Base-by-base conservation (phyloP, 2,113 vertebrate species). In the Pitta sordida region DNA sequence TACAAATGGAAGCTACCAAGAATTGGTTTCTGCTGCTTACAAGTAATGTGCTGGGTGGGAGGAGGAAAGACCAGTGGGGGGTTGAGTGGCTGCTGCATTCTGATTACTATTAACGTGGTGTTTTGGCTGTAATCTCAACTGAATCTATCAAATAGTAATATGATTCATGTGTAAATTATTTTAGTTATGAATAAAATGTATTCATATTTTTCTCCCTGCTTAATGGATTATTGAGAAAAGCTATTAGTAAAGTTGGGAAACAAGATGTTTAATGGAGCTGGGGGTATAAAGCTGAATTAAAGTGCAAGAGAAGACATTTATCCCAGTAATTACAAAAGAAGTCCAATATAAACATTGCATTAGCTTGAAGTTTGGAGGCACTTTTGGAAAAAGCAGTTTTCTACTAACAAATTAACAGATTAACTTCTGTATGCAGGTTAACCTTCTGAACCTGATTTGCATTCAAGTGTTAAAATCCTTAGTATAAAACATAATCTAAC, bases 101-200 rank as follows among this genome's bases (percentile, higher is more conserved):
- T 55, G 34, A 70, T 92, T 62, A 46, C 82, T 80, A 16, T 68
- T 93, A 95, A 69, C 70, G 32, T 22, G 27, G 46, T 15, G 78
- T 58, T 96, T 94, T 75, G 68, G 39, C 59, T 88, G 59, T 71
- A 75, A 87, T 64, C 24, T 78, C 70, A 79, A 78, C 52, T 91
- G 74, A 48, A 67, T 96, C 93, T 96, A 74, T 96, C 91, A 96
- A 94, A 86, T 90, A 94, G 88, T 94, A 93, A 91, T 88, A 52
- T 46, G 60, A 77, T 88, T 95, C 78, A 73, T 93, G 85, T 92
- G 88, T 88, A 94, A 94, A 96, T 93, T 0, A 58, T 9, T 2
- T 55, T 64, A 69, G 63, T 90, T 93, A 73, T 71, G 46, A 85
- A 73, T 81, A 90, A 91, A 91, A 85, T 65, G 49, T 48, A 36